Evolutionary conservation across 2,888 invertebrate species (phyloP).

Genomic region (Zeuzera pyrina): DNA sequence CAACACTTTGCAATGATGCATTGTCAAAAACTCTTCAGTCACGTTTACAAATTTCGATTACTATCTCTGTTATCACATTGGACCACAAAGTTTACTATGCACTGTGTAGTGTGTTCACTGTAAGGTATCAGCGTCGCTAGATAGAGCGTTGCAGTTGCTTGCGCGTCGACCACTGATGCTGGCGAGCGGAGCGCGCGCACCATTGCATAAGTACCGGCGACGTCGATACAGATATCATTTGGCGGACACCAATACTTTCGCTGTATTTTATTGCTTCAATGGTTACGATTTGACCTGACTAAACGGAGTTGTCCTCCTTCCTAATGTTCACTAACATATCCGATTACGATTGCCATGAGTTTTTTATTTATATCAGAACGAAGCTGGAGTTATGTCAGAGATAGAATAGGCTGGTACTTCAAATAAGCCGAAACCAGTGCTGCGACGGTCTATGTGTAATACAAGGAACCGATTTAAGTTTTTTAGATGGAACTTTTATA

Average conservation of each 20-base stretch:
- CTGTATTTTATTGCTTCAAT: slow-evolving; percentile 28
- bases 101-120: slow-evolving; percentile 19
- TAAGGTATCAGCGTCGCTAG: slow-evolving; percentile 10
- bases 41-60: too few species aligned
- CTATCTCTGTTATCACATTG: slow-evolving; percentile 16
- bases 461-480: too few species aligned
- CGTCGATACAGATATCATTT: slow-evolving; percentile 69
- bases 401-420: too few species aligned
- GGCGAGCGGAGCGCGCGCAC: slow-evolving; percentile 33
- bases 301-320: not conserved
- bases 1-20: too few species aligned
- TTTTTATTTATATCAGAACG: too few species aligned
- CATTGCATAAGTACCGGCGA: slow-evolving; percentile 56
- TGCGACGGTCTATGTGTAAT: too few species aligned
- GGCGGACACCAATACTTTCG: slow-evolving; percentile 69
- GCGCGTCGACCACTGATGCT: slow-evolving; percentile 34
- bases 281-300: slow-evolving; percentile 1
- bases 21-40: too few species aligned
- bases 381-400: too few species aligned
- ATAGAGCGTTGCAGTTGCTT: slow-evolving; percentile 28
- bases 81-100: slow-evolving; percentile 19
- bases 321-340: too few species aligned
- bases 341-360: too few species aligned
- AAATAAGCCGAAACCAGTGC: too few species aligned
- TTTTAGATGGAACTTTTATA: too few species aligned